Conservation (phyloP, 2,797 vertebrate genomes). For the Pangasius sanitwongsei region DNA sequence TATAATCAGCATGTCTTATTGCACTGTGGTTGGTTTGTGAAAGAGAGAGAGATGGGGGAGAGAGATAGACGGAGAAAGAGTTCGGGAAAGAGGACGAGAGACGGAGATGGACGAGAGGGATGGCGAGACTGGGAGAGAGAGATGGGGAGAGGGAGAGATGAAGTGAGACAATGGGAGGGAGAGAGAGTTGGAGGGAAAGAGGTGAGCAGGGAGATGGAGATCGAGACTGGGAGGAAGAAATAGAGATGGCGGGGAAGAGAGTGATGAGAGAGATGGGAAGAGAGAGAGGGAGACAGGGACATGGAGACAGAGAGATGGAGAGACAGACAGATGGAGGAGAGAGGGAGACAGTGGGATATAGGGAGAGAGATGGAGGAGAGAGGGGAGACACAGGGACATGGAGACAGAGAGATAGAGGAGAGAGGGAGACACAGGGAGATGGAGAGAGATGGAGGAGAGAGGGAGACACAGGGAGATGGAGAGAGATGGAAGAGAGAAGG, state of each 20-base stretch:
- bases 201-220: too few species aligned
- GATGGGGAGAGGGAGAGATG: too few species aligned
- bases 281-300: neutral
- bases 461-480: neutral
- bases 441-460: neutral
- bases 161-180: neutral
- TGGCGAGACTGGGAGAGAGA: neutral
- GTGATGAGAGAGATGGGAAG: neutral
- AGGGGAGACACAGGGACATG: too few species aligned
- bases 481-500: neutral
- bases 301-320: neutral
- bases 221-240: neutral
- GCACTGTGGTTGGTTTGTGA: neutral
- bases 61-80: neutral
- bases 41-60: neutral
- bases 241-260: neutral
- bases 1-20: neutral
- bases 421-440: neutral
- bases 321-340: neutral
- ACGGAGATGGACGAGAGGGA: neutral
- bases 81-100: neutral
- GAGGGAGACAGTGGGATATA: accelerated
- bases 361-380: too few species aligned
- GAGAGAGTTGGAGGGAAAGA: neutral
- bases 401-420: neutral